Conservation (phyloP, 2,113 vertebrate genomes). For the Dermatemys mawii region DNA sequence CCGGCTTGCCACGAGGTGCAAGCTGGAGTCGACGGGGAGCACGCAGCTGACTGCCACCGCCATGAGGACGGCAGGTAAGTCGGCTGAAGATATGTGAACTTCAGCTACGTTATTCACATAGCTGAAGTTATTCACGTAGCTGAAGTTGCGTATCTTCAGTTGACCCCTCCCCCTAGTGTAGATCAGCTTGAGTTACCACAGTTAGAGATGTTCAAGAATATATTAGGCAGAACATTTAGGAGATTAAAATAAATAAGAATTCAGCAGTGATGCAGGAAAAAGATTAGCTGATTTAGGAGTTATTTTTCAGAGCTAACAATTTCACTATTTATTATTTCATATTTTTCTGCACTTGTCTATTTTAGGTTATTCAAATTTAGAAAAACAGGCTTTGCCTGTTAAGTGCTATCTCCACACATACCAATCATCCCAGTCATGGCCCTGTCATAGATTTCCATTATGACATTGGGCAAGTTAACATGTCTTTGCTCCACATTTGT, state of each 20-base stretch:
- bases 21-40: too few species aligned
- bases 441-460: neutral
- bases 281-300: rapidly evolving
- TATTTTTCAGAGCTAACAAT: rapidly evolving
- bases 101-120: too few species aligned
- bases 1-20: too few species aligned
- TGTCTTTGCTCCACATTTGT: neutral
- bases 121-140: too few species aligned
- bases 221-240: too few species aligned
- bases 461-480: neutral
- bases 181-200: too few species aligned
- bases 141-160: too few species aligned
- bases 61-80: too few species aligned
- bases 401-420: neutral
- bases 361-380: neutral
- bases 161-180: too few species aligned
- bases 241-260: neutral
- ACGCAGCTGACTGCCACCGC: too few species aligned
- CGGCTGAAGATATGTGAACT: too few species aligned
- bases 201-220: neutral
- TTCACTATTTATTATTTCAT: neutral
- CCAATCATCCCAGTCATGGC: neutral
- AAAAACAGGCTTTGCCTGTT: neutral
- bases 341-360: neutral
- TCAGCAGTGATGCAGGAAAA: rapidly evolving